Conservation (phyloP, 1,140 invertebrate genomes). For the Phymorhynchus buccinoides region DNA sequence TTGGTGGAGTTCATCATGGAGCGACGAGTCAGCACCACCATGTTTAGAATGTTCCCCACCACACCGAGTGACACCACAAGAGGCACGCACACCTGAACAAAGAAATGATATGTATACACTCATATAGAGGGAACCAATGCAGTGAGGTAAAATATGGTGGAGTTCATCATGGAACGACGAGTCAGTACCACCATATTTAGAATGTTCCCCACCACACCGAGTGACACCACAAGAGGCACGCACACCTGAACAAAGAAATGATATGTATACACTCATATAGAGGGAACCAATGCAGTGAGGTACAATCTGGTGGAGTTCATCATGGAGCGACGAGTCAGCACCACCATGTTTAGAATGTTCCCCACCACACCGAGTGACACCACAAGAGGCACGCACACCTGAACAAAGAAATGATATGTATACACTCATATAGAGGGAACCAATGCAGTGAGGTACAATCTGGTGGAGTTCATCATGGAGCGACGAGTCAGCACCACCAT, state of each 20-base stretch:
- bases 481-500: slow-evolving; percentile 80
- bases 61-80: slow-evolving; percentile 56
- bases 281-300: slow-evolving; percentile 82
- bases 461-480: slow-evolving; percentile 83
- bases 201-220: slow-evolving; percentile 60
- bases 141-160: slow-evolving; percentile 83
- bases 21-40: slow-evolving; percentile 80
- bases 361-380: slow-evolving; percentile 55
- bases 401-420: too few relatives aligned
- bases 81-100: slow-evolving; percentile 45
- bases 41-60: slow-evolving; percentile 62
- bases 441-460: slow-evolving; percentile 82
- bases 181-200: slow-evolving; percentile 79
- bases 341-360: slow-evolving; percentile 71
- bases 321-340: slow-evolving; percentile 83
- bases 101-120: neutral
- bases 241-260: too few relatives aligned
- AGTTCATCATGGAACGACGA: slow-evolving; percentile 81
- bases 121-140: slow-evolving; percentile 82
- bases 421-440: too few relatives aligned
- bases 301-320: slow-evolving; percentile 83
- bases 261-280: slow-evolving; percentile 53
- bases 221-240: slow-evolving; percentile 56
- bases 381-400: slow-evolving; percentile 53
- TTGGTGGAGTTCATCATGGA: slow-evolving; percentile 85